Evolutionary conservation across 2,797 vertebrate genomes (phyloP), one percentile per base, ranked within the genome.

Genomic region (Chaenodraco wilsoni): DNA sequence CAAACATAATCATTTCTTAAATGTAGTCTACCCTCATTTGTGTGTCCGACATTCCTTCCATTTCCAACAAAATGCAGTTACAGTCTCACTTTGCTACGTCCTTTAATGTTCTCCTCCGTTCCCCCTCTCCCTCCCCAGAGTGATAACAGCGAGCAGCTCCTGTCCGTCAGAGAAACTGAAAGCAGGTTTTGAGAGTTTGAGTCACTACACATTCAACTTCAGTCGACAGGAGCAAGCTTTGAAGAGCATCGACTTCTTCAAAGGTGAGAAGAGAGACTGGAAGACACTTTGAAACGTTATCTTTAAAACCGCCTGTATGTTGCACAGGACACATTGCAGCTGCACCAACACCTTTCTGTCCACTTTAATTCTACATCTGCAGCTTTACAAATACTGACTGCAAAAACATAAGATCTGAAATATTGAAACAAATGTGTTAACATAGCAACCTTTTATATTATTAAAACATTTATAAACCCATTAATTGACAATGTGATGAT

Each of bases 161-260:
- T 69, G 76, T 64, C 89, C 87, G 1, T 13, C 83, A 0, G 92
- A 95, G 75, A 84, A 74, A 0, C 77, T 91, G 44, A 88, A 87
- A 50, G 84, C 90, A 3, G 91, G 84, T 7, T 91, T 80, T 46
- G 92, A 94, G 72, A 90, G 86, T 50, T 83, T 95, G 92, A 92
- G 91, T 21, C 79, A 82, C 56, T 96, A 93, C 88, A 87, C 44
- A 0, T 92, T 89, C 50, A 86, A 95, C 82, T 95, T 96, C 75
- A 90, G 86, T 12, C 65, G 70, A 3, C 94, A 96, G 86, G 91
- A 95, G 81, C 73, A 65, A 27, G 86, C 85, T n/a, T 87, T 96
- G 43, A 88, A 81, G 78, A 85, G 90, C 75, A 52, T 96, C 5
- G 88, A 94, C 87, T 96, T 96, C 80, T 65, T 89, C 54, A 92